These are phyloP conservation scores for Leptosomus discolor DNA, from an alignment of 2,113 vertebrate species.

Conservation along the genomic window DNA sequence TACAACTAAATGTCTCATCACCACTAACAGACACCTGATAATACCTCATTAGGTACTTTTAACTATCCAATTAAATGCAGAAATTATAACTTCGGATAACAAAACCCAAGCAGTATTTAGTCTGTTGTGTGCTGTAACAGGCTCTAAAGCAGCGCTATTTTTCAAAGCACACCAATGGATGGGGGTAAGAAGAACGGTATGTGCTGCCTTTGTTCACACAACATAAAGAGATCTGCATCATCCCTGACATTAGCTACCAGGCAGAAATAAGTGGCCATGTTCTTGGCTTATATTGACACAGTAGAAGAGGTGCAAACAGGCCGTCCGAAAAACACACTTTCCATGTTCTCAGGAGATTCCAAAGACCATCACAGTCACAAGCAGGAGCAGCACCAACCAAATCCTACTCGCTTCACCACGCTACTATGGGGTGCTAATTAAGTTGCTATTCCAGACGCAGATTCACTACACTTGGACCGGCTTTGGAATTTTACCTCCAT, in stretches of 20 bases:
- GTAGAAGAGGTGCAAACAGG: not conserved
- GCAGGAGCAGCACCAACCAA: not conserved
- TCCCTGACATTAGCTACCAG: not conserved
- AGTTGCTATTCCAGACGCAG: not conserved
- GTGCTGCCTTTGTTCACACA: not conserved
- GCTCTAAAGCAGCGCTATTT: not conserved
- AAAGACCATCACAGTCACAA: not conserved
- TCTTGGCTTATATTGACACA: not conserved
- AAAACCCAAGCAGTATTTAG: not conserved
- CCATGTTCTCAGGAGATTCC: not conserved
- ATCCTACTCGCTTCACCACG: not conserved
- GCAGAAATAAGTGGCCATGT: not conserved
- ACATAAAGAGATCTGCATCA: not conserved
- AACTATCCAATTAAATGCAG: not conserved
- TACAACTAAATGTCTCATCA: not conserved
- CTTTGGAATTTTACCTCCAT: not conserved
- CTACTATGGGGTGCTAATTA: not conserved
- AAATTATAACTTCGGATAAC: not conserved
- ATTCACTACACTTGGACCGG: not conserved
- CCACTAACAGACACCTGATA: not conserved
- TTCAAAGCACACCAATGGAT: not conserved
- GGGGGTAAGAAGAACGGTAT: fast-evolving
- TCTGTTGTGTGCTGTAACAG: not conserved
- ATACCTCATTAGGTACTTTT: not conserved
- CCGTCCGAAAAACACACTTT: not conserved